phyloP scores from a whole-genome alignment of 2,888 invertebrate species.

The Andrena bucephala region DNA sequence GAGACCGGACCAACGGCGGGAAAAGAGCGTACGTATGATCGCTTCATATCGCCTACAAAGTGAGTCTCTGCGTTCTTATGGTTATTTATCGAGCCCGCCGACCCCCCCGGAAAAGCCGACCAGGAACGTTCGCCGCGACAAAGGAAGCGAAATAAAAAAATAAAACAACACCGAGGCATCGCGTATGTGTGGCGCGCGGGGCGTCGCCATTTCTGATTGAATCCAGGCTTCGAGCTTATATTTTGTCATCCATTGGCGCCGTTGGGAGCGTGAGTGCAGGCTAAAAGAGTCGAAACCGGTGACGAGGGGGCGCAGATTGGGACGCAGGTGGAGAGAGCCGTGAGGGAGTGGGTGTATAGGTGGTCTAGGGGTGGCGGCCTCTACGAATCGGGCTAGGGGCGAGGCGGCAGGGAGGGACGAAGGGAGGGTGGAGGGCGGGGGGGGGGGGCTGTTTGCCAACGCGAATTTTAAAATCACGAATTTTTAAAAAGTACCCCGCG shows the following conservation, averaged over 20 bases:
- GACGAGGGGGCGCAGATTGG: slow-evolving; percentile 67
- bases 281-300: slow-evolving; percentile 76
- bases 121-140: slow-evolving; percentile 65
- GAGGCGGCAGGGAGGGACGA: not conserved
- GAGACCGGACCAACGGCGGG: slow-evolving; percentile 29
- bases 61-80: slow-evolving; percentile 78
- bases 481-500: slow-evolving; percentile 78
- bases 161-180: slow-evolving; percentile 59
- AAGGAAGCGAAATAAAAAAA: slow-evolving; percentile 61
- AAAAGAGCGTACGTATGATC: slow-evolving; percentile 72
- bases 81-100: slow-evolving; percentile 81
- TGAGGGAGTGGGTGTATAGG: slow-evolving; percentile 41
- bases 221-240: slow-evolving; percentile 83
- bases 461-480: slow-evolving; percentile 82
- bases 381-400: slow-evolving; percentile 64
- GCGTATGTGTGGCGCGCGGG: slow-evolving; percentile 74
- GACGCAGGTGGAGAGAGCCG: slow-evolving; percentile 59
- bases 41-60: slow-evolving; percentile 76
- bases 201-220: slow-evolving; percentile 84
- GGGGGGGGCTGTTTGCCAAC: slow-evolving; percentile 80
- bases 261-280: slow-evolving; percentile 77
- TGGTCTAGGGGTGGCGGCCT: slow-evolving; percentile 61
- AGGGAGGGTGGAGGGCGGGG: not conserved
- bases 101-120: slow-evolving; percentile 67
- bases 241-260: slow-evolving; percentile 83